Evolutionary conservation across 2,888 invertebrate species (phyloP).

Genomic region (Piscicola geometra): DNA sequence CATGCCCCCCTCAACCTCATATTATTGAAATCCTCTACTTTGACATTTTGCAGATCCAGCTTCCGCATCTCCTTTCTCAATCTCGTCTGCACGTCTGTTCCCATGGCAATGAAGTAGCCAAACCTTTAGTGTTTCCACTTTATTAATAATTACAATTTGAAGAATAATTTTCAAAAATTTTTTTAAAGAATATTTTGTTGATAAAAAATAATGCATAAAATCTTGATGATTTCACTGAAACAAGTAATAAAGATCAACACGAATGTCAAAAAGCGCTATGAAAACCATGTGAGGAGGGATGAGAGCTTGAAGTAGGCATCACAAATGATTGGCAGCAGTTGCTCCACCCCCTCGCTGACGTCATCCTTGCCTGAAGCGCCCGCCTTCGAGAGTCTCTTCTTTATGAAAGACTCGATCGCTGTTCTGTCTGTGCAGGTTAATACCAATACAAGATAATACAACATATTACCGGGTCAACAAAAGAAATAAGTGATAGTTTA

Average conservation of each 20-base stretch:
- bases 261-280: background rate
- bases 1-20: too few species aligned
- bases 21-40: conserved; percentile 40
- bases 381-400: background rate
- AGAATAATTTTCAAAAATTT: too few species aligned
- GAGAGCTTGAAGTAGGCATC: conserved; percentile 15
- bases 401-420: background rate
- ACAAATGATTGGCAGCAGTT: conserved; percentile 7
- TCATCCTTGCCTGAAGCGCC: too few species aligned
- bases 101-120: conserved; percentile 53
- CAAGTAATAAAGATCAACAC: background rate
- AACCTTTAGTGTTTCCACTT: conserved; percentile 49
- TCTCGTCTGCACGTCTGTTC: conserved; percentile 52
- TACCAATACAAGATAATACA: too few species aligned
- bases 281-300: conserved; percentile 24
- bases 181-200: too few species aligned
- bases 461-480: too few species aligned
- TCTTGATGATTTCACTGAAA: background rate
- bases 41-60: conserved; percentile 12
- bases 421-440: too few species aligned
- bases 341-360: background rate
- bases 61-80: conserved; percentile 49
- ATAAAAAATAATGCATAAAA: too few species aligned
- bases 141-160: too few species aligned
- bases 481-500: too few species aligned